phyloP scores from a whole-genome alignment of 2,888 invertebrate species.

The Perithous albicinctus region DNA sequence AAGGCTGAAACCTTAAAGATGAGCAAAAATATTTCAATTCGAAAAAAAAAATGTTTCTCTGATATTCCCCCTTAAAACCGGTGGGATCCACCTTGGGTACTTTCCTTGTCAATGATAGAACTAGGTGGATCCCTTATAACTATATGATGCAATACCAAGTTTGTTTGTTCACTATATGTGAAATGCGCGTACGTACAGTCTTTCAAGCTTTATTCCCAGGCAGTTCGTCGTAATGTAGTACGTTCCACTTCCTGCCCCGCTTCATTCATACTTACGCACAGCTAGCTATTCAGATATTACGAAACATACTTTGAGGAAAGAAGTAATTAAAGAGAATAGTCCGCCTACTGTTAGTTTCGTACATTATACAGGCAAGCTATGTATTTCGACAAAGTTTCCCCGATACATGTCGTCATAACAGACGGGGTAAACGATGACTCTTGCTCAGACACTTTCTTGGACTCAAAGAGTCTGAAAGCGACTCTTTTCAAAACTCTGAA shows the following conservation, averaged over 20 bases:
- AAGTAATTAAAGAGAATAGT: not conserved
- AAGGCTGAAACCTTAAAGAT: no score
- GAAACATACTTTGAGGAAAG: not conserved
- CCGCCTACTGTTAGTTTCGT: slow-evolving; percentile 1
- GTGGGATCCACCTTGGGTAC: no score
- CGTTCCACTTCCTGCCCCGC: slow-evolving; percentile 6
- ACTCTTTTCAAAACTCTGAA: no score
- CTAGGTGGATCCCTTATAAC: not conserved
- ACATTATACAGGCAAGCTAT: not conserved
- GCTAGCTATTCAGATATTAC: slow-evolving; percentile 7
- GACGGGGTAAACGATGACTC: not conserved
- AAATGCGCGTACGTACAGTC: not conserved
- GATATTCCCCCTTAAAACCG: no score
- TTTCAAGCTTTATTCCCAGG: slow-evolving; percentile 9
- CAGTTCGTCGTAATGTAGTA: slow-evolving; percentile 11
- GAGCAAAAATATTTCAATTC: no score
- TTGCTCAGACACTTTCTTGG: no score
- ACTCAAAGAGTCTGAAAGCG: no score
- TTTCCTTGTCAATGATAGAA: no score
- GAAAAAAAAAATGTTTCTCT: no score
- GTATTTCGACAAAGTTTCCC: not conserved
- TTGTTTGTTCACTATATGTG: not conserved
- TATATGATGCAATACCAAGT: slow-evolving; percentile 3
- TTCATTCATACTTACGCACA: slow-evolving; percentile 9
- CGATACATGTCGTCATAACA: not conserved